Evolutionary conservation across 2,113 vertebrate genomes (phyloP).

Genomic region (Psilopsiagon aurifrons): DNA sequence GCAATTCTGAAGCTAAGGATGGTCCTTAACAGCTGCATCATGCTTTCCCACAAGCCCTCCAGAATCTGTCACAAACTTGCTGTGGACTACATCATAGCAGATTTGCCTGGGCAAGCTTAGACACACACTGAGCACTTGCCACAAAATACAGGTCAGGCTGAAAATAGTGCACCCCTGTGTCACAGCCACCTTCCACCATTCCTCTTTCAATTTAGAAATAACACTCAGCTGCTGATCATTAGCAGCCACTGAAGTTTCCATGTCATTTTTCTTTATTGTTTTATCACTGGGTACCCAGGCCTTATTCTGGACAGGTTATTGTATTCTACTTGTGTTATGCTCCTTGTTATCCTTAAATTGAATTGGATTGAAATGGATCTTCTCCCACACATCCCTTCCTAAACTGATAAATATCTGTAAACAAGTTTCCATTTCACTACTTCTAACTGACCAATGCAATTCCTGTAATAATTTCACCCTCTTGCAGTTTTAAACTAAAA

Average conservation of each 20-base stretch:
- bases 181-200: neutral
- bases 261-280: neutral
- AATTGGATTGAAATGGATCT: neutral
- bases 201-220: neutral
- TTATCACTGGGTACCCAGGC: neutral
- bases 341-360: neutral
- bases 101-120: neutral
- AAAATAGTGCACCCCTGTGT: neutral
- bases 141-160: neutral
- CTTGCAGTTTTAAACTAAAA: neutral
- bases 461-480: neutral
- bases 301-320: neutral
- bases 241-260: neutral
- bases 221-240: neutral
- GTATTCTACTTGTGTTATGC: neutral
- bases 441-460: neutral
- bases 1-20: neutral
- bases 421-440: neutral
- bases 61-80: neutral
- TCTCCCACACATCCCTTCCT: neutral
- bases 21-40: neutral
- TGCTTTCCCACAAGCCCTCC: neutral
- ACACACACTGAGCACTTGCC: neutral
- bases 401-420: neutral
- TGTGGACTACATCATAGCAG: neutral